A percentile compares a stretch with the other conserved stretches of the same genome.
Evolutionary conservation across 2,113 vertebrate species (phyloP).

Genomic region (Centropus unirufus): DNA sequence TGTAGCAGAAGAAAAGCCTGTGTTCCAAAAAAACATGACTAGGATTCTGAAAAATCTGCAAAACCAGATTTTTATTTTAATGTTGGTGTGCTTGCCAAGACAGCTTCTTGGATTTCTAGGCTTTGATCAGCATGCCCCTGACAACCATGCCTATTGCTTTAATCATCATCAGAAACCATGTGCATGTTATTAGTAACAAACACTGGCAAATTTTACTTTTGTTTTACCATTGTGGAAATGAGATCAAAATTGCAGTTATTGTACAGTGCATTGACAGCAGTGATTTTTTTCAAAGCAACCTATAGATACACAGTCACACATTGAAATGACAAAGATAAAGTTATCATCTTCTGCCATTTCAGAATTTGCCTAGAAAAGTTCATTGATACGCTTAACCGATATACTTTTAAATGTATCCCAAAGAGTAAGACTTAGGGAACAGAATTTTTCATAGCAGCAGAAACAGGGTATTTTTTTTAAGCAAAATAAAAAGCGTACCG

Average conservation of each 20-base stretch:
- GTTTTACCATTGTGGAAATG: neutral
- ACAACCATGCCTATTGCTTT: conserved; percentile 12
- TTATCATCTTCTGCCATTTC: neutral
- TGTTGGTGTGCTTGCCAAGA: neutral
- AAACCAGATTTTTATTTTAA: conserved; percentile 10
- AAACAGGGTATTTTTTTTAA: neutral
- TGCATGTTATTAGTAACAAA: neutral
- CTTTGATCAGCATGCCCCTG: neutral
- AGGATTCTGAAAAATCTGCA: neutral
- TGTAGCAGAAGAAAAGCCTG: neutral
- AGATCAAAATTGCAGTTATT: neutral
- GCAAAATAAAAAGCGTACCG: neutral
- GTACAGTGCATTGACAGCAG: neutral
- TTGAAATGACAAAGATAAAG: neutral
- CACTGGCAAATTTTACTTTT: neutral
- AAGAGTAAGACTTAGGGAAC: neutral
- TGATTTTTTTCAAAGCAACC: neutral
- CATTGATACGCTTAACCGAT: neutral
- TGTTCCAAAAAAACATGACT: neutral
- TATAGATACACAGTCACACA: neutral
- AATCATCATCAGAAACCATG: conserved; percentile 20
- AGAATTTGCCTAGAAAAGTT: neutral
- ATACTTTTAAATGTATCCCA: neutral
- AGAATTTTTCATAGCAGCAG: neutral
- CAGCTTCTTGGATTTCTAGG: conserved; percentile 8